phyloP scores from a whole-genome alignment of 2,797 vertebrate species.

The Falco rusticolus region DNA sequence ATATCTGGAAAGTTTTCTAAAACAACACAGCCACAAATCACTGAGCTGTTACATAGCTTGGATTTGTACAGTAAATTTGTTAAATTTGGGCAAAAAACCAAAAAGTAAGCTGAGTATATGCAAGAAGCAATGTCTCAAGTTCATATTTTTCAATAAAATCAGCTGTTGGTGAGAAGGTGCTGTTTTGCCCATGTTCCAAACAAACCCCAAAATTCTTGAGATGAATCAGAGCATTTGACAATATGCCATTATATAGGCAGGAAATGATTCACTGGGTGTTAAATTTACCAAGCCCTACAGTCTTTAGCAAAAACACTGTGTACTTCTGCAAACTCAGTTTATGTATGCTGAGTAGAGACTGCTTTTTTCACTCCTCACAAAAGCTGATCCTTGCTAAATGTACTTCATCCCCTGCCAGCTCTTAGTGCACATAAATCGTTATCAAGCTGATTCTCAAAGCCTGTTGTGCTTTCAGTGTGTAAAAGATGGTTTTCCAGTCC shows the following conservation, averaged over 20 bases:
- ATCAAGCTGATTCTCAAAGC: neutral
- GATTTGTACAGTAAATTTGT: neutral
- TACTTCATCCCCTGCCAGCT: neutral
- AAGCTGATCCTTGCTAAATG: neutral
- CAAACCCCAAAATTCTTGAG: neutral
- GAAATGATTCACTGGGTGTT: neutral
- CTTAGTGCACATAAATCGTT: neutral
- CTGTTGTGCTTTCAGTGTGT: neutral
- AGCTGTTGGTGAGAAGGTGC: neutral
- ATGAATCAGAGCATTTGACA: neutral
- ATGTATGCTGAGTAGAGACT: neutral
- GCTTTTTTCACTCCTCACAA: neutral
- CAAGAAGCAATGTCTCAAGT: fast-evolving
- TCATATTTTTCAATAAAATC: neutral
- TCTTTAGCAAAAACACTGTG: neutral
- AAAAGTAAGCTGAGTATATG: neutral
- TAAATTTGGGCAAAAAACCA: neutral
- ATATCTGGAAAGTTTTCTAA: neutral
- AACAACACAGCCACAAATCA: neutral
- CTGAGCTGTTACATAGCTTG: neutral
- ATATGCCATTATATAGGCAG: neutral
- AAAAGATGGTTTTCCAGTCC: neutral
- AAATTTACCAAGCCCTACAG: neutral
- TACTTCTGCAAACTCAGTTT: neutral
- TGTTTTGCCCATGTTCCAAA: neutral